These are phyloP conservation scores for Drosophila nigrodunni DNA, from an alignment of 1,140 invertebrate species.

Conservation along the genomic window DNA sequence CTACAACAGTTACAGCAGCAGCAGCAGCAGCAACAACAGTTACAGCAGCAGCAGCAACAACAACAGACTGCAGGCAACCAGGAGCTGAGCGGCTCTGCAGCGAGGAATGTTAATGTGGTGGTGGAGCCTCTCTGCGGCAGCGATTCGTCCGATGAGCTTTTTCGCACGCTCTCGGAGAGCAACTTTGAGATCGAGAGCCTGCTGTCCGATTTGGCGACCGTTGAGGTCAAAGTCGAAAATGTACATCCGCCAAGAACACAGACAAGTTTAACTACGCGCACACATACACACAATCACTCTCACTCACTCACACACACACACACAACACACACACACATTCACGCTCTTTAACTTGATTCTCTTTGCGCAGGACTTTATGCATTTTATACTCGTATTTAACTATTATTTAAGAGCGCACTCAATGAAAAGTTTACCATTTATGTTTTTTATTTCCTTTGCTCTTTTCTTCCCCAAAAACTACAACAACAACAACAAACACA, in stretches of 20 bases:
- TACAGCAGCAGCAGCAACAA: slow-evolving; percentile 22
- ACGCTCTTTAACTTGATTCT: not conserved
- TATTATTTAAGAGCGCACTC: not conserved
- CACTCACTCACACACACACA: not conserved
- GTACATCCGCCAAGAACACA: slow-evolving; percentile 68
- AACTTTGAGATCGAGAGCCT: slow-evolving; percentile 86
- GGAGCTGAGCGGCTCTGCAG: slow-evolving; percentile 65
- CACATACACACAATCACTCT: slow-evolving; percentile 1
- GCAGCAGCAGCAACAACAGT: slow-evolving; percentile 12
- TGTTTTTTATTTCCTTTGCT: slow-evolving; percentile 56
- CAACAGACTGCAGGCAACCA: slow-evolving; percentile 33
- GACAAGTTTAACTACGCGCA: slow-evolving; percentile 22
- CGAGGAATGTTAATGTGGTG: slow-evolving; percentile 75
- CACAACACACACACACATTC: not conserved
- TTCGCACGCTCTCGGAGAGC: slow-evolving; percentile 83
- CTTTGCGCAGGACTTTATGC: slow-evolving; percentile 30
- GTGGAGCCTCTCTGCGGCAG: slow-evolving; percentile 80
- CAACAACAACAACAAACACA: slow-evolving; percentile 22
- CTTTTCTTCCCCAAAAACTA: slow-evolving; percentile 47
- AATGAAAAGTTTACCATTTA: slow-evolving; percentile 36
- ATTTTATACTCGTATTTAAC: slow-evolving; percentile 2
- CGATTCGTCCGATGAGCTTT: slow-evolving; percentile 83
- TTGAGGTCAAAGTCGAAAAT: slow-evolving; percentile 86
- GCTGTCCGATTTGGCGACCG: slow-evolving; percentile 85
- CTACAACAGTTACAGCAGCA: slow-evolving; percentile 21